These are phyloP conservation scores for Protaetia brevitarsis DNA, from an alignment of 1,140 invertebrate genomes.

Conservation along the genomic window DNA sequence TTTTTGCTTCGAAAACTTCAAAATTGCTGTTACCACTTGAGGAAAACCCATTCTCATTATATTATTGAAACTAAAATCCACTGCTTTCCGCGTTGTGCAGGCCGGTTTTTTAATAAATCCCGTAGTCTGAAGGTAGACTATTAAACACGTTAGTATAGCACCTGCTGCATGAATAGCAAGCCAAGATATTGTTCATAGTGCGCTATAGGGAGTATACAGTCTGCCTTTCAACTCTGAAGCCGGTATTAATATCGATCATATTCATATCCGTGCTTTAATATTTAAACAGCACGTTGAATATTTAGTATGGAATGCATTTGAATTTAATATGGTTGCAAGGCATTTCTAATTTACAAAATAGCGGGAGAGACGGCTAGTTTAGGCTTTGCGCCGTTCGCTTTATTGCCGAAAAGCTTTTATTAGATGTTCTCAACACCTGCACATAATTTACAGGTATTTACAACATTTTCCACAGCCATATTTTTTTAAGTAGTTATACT, in stretches of 20 bases:
- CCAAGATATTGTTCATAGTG: background rate
- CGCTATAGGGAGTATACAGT: background rate
- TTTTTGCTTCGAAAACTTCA: background rate
- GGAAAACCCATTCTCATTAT: background rate
- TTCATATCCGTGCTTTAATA: background rate
- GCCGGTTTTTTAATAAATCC: background rate
- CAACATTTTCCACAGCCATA: too few species aligned
- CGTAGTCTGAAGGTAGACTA: background rate
- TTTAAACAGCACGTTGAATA: background rate
- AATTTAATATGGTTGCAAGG: background rate
- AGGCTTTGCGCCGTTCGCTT: too few species aligned
- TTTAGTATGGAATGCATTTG: background rate
- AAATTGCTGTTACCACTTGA: background rate
- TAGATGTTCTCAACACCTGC: too few species aligned
- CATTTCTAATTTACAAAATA: background rate
- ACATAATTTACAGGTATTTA: too few species aligned
- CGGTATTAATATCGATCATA: background rate
- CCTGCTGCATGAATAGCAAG: background rate
- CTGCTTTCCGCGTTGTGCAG: background rate
- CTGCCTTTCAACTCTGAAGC: background rate
- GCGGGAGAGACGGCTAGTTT: too few species aligned
- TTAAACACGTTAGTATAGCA: background rate
- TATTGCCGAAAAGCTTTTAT: too few species aligned
- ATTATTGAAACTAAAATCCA: too few species aligned
- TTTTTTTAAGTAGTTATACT: too few species aligned